Conservation (phyloP, 2,888 invertebrate species). For the Spodoptera littoralis region DNA sequence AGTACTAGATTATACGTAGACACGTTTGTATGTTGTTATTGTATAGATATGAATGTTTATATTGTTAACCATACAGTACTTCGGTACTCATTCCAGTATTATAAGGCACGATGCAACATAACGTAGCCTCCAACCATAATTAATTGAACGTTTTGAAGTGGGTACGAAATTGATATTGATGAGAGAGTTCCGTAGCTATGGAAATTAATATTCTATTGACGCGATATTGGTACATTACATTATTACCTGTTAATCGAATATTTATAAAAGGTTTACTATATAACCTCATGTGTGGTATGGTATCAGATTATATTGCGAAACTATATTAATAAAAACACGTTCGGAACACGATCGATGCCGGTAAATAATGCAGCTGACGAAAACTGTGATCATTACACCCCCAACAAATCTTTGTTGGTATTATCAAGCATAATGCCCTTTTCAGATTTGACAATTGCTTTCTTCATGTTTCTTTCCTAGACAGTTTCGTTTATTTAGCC, state of each 20-base stretch:
- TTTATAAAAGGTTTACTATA: conserved; percentile 44
- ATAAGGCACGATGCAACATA: conserved; percentile 54
- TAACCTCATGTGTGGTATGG: conserved; percentile 14
- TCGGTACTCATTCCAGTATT: conserved; percentile 53
- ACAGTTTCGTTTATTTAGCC: too few relatives aligned
- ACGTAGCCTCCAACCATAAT: conserved; percentile 67
- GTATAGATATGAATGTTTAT: conserved; percentile 36
- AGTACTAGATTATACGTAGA: conserved; percentile 61
- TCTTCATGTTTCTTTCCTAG: too few relatives aligned
- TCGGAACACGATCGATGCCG: too few relatives aligned
- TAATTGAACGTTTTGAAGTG: conserved; percentile 75
- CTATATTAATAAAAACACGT: too few relatives aligned
- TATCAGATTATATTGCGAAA: conserved; percentile 17
- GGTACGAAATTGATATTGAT: conserved; percentile 83
- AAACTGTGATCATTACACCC: too few relatives aligned
- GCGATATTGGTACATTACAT: conserved; percentile 52
- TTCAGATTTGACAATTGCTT: too few relatives aligned
- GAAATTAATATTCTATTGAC: conserved; percentile 68
- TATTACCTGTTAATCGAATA: conserved; percentile 49
- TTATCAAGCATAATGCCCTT: too few relatives aligned
- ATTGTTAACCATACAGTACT: conserved; percentile 49
- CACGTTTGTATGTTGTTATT: conserved; percentile 36
- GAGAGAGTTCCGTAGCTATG: conserved; percentile 71
- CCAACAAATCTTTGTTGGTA: too few relatives aligned
- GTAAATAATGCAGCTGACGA: too few relatives aligned